phyloP scores from a whole-genome alignment of 1,140 invertebrate genomes.

The Temnothorax curvispinosus region DNA sequence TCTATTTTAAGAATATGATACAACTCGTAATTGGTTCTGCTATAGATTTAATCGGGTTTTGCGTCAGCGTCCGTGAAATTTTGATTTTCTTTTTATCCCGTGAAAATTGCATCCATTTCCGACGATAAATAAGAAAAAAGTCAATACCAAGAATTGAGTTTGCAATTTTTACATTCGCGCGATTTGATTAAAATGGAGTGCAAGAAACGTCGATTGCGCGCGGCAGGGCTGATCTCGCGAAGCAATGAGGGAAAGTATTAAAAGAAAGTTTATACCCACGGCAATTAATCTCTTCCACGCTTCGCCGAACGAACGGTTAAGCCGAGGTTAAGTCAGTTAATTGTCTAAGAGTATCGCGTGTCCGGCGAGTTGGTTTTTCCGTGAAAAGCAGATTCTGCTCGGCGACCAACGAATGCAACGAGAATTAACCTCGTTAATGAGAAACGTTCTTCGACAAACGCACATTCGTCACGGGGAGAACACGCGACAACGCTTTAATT shows the following conservation, averaged over 20 bases:
- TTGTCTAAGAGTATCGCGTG: constrained; percentile 14
- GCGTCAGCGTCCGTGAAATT: neutral
- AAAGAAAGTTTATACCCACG: constrained; percentile 37
- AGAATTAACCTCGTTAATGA: neutral
- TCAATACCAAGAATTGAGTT: neutral
- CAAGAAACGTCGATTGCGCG: constrained; percentile 1
- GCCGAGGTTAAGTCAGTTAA: constrained; percentile 27
- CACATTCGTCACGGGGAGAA: neutral
- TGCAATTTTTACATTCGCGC: neutral
- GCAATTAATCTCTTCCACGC: constrained; percentile 23
- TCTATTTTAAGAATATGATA: neutral
- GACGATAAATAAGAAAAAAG: neutral
- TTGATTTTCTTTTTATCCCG: neutral
- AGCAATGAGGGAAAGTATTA: constrained; percentile 14
- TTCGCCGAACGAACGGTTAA: constrained; percentile 1
- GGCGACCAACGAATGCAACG: neutral
- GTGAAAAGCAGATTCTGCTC: constrained; percentile 30
- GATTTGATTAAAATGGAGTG: neutral
- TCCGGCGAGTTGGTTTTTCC: neutral
- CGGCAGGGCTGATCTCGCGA: neutral
- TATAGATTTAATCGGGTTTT: too few species aligned
- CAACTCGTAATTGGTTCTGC: neutral
- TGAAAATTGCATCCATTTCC: neutral
- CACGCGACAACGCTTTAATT: constrained; percentile 16
- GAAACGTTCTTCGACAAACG: neutral